phyloP scores from a whole-genome alignment of 2,797 vertebrate species.

The Ptychadena robeensis region DNA sequence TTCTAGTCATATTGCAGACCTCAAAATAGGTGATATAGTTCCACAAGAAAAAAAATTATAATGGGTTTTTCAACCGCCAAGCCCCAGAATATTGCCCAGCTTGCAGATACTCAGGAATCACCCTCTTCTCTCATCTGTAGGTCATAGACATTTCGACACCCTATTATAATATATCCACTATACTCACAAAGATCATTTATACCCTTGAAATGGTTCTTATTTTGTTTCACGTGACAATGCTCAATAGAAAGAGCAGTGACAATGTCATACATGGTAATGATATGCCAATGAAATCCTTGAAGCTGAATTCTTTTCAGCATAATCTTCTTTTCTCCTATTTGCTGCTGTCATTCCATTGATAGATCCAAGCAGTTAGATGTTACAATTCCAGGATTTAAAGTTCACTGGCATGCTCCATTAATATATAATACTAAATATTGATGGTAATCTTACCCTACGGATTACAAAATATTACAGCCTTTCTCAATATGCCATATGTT shows the following conservation, averaged over 20 bases:
- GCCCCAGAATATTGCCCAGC: too few species aligned
- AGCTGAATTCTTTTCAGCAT: neutral
- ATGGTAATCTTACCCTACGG: constrained; percentile 13
- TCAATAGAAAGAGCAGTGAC: constrained; percentile 3
- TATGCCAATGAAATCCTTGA: constrained; percentile 16
- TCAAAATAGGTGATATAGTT: too few species aligned
- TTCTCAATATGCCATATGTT: neutral
- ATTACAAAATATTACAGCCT: neutral
- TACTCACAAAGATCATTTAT: neutral
- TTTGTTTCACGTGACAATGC: constrained; percentile 13
- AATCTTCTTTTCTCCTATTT: constrained; percentile 36
- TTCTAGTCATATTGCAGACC: too few species aligned
- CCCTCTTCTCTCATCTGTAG: neutral
- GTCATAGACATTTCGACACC: neutral
- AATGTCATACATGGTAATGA: constrained; percentile 18
- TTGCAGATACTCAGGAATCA: neutral
- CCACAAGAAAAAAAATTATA: too few species aligned
- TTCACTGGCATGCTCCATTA: constrained; percentile 29
- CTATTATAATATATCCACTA: neutral
- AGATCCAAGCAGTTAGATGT: constrained; percentile 13
- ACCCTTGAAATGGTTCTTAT: neutral
- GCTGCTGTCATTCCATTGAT: neutral
- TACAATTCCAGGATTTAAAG: constrained; percentile 33
- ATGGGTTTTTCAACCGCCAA: too few species aligned
- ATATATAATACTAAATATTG: constrained; percentile 26